Conservation (phyloP, 1,140 invertebrate genomes). For the Antheraea pernyi region DNA sequence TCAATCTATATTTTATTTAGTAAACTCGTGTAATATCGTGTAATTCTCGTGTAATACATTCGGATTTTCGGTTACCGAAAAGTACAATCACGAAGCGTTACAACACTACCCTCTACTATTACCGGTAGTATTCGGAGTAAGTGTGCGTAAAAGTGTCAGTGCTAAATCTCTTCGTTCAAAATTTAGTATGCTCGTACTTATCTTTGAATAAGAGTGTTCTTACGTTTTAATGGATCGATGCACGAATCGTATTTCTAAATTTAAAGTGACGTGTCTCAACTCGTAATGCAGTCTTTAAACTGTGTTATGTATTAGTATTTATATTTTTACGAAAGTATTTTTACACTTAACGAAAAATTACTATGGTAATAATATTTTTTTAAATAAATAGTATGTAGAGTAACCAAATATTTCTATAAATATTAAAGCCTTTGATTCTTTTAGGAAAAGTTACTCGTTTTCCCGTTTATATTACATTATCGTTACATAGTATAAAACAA, state of each 20-base stretch:
- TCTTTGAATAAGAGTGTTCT: slow-evolving; percentile 3
- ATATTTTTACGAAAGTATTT: neutral
- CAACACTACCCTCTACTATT: slow-evolving; percentile 7
- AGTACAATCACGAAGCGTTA: neutral
- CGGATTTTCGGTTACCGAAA: neutral
- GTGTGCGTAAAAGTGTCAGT: slow-evolving; percentile 17
- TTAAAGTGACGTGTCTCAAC: neutral
- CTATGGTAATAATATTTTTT: too few species aligned
- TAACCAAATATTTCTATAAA: too few species aligned
- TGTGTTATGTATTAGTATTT: neutral
- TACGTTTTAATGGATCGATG: slow-evolving; percentile 10
- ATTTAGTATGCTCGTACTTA: slow-evolving; percentile 4
- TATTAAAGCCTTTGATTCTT: too few species aligned
- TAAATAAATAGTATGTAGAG: too few species aligned
- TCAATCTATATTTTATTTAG: neutral
- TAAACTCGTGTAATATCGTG: too few species aligned
- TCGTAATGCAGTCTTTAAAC: neutral
- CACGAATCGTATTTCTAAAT: neutral
- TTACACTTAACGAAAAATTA: too few species aligned
- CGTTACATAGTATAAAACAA: too few species aligned
- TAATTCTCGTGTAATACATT: neutral
- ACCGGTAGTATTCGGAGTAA: slow-evolving; percentile 15
- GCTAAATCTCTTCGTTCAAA: slow-evolving; percentile 1
- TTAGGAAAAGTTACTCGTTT: too few species aligned
- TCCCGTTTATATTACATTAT: too few species aligned